Evolutionary conservation across 1,140 invertebrate genomes (phyloP), one percentile per base, ranked within the genome.

Genomic region (Branchinecta lynchi): DNA sequence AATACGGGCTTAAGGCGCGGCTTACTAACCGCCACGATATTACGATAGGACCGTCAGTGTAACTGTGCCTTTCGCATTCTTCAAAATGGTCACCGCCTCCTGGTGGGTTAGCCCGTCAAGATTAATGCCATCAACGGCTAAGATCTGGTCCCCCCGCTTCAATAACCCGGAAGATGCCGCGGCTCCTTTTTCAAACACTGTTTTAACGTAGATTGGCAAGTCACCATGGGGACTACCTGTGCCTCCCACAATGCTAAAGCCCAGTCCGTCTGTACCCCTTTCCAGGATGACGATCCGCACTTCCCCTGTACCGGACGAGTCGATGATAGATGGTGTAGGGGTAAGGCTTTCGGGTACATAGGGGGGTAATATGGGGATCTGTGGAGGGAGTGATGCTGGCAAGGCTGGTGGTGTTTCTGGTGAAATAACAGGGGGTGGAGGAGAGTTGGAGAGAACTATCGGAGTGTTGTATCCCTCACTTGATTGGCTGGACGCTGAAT

Each of bases 191-290:
- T 85, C 84, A 76, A 89, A 90, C 68, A 90, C 87, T n/a, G 86
- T 89, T 76, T 90, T 90, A 12, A 90, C 86, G 75, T 88, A 90
- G 70, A 90, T 88, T 12, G 88, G 88, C 77, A 90, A 83, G 74
- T 88, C 84, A 3, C 87, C 88, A 73, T 86, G 84, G 7, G 86
- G 87, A 65, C 86, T 88, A 20, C 73, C 73, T 6, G 20, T 83
- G 0, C 88, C 88, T n/a, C 89, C 89, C 0, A 90, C 88, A 46
- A 90, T 87, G 45, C 86, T 88, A 77, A 90, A 90, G 0, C 88
- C 88, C 43, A 91, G 82, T 21, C 86, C 86, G 67, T 88, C 87
- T 44, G 84, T 81, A 44, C 87, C 87, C 70, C 88, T 84, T 60
- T 84, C 83, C 73, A 90, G 84, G 45, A 80, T 80, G 70, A 89